Base-by-base conservation (phyloP, 1,140 invertebrate genomes). In the Drosophila lini region DNA sequence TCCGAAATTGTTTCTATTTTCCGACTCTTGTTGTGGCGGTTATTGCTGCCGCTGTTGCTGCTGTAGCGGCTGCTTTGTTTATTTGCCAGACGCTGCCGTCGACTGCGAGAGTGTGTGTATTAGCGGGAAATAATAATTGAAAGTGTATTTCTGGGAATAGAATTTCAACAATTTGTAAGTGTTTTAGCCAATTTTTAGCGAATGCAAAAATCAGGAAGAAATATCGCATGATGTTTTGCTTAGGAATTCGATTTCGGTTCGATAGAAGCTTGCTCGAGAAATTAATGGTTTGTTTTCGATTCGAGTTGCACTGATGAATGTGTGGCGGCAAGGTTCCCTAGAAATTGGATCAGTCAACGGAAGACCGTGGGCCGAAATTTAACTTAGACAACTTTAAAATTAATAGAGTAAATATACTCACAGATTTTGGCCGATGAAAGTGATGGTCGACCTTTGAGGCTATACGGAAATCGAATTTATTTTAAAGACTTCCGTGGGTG, bases 201-300 rank as follows among this genome's bases (percentile, higher is more conserved):
- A 74, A 34, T 56, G 58, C 50, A 63, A 38, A 57, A 61, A 75
- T 19, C 25, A 76, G 61, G 53, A 71, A 71, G 68, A 71, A 71
- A 50, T 58, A 70, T 70, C 52, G 34, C n/a, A 47, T 70, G 64
- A 58, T 71, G 32, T 55, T 56, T 25, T 41, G 22, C 34, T 16
- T 3, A 22, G 62, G 34, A 55, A 53, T 19, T 32, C 19, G 41
- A 50, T 76, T 19, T 32, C n/a, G 55, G 42, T 80, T 80, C 71
- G 22, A 59, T 63, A 52, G 67, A 80, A 68, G 61, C 40, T 61
- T 61, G 44, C 16, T 31, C 40, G 42, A 3, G 22, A 45, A 70
- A 71, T 52, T 76, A 82, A 88, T 88, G 70, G 36, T 75, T 85
- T 84, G 81, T 84, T 85, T 86, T 74, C 34, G 19, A 62, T 28